Base-by-base conservation (phyloP, 2,113 vertebrate genomes). In the Nothoprocta pentlandii region DNA sequence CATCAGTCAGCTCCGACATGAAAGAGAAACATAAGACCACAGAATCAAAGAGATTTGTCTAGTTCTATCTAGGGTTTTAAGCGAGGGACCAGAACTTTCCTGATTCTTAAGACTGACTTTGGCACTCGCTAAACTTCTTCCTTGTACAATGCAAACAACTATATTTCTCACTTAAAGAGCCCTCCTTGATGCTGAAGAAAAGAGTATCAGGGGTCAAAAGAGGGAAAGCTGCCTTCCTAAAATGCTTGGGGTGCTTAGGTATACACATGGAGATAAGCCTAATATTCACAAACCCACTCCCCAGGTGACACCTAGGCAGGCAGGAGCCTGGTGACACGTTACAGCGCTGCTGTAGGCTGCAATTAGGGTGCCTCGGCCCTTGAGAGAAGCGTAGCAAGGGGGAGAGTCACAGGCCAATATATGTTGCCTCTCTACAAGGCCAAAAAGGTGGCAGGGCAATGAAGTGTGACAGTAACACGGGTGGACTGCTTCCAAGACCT, bases 1-100 rank as follows among this genome's bases (percentile, higher is more conserved):
- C 80, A 92, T 89, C 91, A 90, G 77, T 63, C 90, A 92, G 39
- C 61, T 92, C 73, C 64, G 68, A 95, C 85, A 92, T 90, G 80
- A 96, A 96, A 93, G 80, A 87, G 70, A 83, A 84, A 30, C 6
- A 53, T n/a, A 87, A 79, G 62, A 93, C 58, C 84, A 91, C 16
- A 78, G 30, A 94, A 95, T 92, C 92, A 94, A 92, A 96, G 78
- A 28, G 30, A 85, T 30, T 58, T 32, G 16, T 58, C 54, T 44
- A 84, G 78, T 91, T 93, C 91, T 87, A 74, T 89, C 75, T 84
- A 74, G 5, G 6, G 17, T 58, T 91, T 91, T 87, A 91, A 75
- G 44, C 59, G 41, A 80, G 91, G 74, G 92, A 92, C 49, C 23
- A 69, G 89, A 95, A 92, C 67, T 93, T 93, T 30, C 49, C 36